Base-by-base conservation (phyloP, 35 echinoderm and acorn worm species). In the Diadema setosum region DNA sequence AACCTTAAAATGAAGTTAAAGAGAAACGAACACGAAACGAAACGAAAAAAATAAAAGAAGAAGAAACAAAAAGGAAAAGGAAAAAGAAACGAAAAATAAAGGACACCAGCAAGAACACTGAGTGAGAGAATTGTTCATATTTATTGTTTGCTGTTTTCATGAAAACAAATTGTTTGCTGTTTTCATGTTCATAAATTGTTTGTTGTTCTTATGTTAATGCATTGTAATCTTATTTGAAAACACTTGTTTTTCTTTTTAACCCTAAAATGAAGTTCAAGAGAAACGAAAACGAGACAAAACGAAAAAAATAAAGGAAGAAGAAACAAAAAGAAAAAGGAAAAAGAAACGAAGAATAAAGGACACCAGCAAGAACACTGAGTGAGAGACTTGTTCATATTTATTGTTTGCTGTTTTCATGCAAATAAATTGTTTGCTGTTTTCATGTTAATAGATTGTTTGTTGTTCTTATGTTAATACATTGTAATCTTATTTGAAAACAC, bases 171-270 rank as follows among this genome's bases (percentile, higher is more conserved):
- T n/a, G n/a, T n/a, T n/a, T n/a, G n/a, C n/a, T n/a, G n/a, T n/a
- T n/a, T n/a, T n/a, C n/a, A n/a, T n/a, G n/a, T n/a, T n/a, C n/a
- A n/a, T n/a, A n/a, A n/a, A n/a, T n/a, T n/a, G n/a, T n/a, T n/a
- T n/a, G n/a, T n/a, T n/a, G n/a, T n/a, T n/a, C n/a, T n/a, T n/a
- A 80, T 39, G 42, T 82, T 82, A 82, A 82, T 82, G 30, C 46
- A 82, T 55, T 50, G 45, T 82, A 49, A 82, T 82, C 80, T 82
- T 50, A 23, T 82, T 82, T 46, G 55, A 82, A 82, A n/a, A 75
- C 69, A 75, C 69, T 75, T 70, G 65, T 70, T 55, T 55, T 55
- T 55, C 49, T 55, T 55, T 55, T 55, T 55, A 55, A 55, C 49
- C 49, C 21, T 55, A 55, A 55, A 55, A 55, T 55, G 21, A 55